phyloP scores from a whole-genome alignment of 2,113 vertebrate genomes.

The Numida meleagris region DNA sequence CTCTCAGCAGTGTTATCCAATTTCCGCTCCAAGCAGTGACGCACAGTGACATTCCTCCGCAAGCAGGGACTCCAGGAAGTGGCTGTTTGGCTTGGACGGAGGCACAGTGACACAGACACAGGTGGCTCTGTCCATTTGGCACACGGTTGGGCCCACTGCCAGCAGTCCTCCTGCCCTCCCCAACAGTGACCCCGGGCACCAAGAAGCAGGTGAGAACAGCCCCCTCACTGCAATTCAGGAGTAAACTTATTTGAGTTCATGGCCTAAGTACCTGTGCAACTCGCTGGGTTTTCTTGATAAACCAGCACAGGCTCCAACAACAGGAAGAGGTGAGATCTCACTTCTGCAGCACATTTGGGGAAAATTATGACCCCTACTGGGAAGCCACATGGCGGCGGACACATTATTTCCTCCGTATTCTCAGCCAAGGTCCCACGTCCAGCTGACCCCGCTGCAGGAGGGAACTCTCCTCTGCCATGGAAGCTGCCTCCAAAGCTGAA shows the following conservation, averaged over 20 bases:
- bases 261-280: not conserved
- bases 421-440: not conserved
- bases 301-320: not conserved
- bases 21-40: not conserved
- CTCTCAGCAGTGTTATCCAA: not conserved
- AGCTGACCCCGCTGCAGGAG: not conserved
- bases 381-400: not conserved
- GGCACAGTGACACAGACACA: not conserved
- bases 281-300: not conserved
- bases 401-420: fast-evolving
- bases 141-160: not conserved
- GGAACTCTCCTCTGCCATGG: not conserved
- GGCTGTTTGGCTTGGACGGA: not conserved
- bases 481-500: not conserved
- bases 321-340: not conserved
- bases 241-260: not conserved
- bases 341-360: not conserved
- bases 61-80: not conserved
- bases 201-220: not conserved
- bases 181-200: not conserved
- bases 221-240: fast-evolving
- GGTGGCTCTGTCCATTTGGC: not conserved
- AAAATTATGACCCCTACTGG: not conserved
- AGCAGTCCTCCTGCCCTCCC: not conserved
- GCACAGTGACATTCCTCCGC: not conserved